A percentile compares a stretch with the other conserved stretches of the same genome.
These are phyloP conservation scores for Morone chrysops DNA, from an alignment of 2,113 vertebrate genomes.

Conservation along the genomic window DNA sequence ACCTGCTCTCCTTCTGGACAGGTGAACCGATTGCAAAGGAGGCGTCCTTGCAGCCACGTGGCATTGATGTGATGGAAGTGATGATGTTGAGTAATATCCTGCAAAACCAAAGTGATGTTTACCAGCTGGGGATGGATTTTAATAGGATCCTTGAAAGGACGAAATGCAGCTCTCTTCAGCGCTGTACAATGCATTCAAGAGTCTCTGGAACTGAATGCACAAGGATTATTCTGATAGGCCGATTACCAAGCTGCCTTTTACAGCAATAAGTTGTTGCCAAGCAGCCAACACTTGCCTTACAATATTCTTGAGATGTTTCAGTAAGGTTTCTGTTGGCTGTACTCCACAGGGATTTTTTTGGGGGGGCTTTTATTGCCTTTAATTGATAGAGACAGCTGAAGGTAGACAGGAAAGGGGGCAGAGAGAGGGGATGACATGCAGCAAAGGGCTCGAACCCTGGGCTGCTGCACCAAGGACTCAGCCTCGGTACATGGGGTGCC, in stretches of 20 bases:
- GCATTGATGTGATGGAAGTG: constrained; percentile 2
- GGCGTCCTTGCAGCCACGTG: neutral
- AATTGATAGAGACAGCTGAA: no score
- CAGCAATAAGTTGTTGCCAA: neutral
- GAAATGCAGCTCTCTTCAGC: neutral
- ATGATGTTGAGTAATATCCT: constrained; percentile 17
- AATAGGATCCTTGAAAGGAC: constrained; percentile 7
- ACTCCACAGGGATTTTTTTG: no score
- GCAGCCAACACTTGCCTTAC: neutral
- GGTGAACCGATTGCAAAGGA: constrained; percentile 2
- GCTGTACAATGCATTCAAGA: constrained; percentile 10
- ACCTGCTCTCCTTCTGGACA: neutral
- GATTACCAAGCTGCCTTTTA: neutral
- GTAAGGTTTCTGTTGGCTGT: neutral
- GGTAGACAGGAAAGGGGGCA: no score
- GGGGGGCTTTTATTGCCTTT: no score
- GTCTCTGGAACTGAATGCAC: neutral
- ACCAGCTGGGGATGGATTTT: constrained; percentile 12
- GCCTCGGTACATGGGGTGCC: no score
- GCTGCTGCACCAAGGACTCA: no score
- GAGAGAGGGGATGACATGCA: no score
- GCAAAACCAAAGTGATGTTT: constrained; percentile 28
- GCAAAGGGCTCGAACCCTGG: no score
- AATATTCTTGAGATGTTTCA: neutral
- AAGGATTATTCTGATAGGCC: neutral